phyloP scores from a whole-genome alignment of 2,888 invertebrate species.

The Ypsolopha sequella region DNA sequence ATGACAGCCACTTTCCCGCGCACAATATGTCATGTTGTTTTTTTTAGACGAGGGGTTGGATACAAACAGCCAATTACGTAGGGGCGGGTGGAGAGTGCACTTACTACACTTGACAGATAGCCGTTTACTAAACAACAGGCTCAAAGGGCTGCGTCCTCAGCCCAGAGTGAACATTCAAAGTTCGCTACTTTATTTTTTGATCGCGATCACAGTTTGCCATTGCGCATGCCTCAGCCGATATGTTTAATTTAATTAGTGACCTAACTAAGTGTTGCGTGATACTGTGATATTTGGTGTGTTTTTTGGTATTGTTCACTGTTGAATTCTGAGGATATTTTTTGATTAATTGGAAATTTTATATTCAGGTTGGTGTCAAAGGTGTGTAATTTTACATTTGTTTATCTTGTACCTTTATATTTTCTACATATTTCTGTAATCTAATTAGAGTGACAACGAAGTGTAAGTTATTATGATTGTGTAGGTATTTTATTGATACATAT shows the following conservation, averaged over 20 bases:
- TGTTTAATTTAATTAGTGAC: slow-evolving; percentile 61
- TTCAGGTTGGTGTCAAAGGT: slow-evolving; percentile 10
- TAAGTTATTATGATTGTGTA: no score
- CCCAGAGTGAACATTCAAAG: slow-evolving; percentile 16
- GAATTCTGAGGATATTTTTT: slow-evolving; percentile 23
- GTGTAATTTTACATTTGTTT: neutral
- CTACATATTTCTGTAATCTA: neutral
- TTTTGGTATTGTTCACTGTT: slow-evolving; percentile 2
- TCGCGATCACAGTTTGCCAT: slow-evolving; percentile 34
- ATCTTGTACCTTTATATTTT: neutral
- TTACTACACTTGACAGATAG: slow-evolving; percentile 54
- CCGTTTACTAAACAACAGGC: slow-evolving; percentile 46
- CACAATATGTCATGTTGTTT: slow-evolving; percentile 59
- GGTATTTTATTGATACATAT: no score
- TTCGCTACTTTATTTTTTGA: slow-evolving; percentile 17
- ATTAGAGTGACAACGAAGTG: neutral
- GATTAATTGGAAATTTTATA: slow-evolving; percentile 20
- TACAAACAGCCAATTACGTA: slow-evolving; percentile 67
- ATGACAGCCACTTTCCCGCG: slow-evolving; percentile 64
- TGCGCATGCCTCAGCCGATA: slow-evolving; percentile 43
- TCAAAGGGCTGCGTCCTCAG: slow-evolving; percentile 36
- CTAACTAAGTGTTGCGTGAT: slow-evolving; percentile 31
- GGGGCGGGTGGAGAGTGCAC: slow-evolving; percentile 54
- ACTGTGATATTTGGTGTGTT: slow-evolving; percentile 48
- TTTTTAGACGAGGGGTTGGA: slow-evolving; percentile 62